Evolutionary conservation across 2,797 vertebrate species (phyloP).

Genomic region (Craterocephalus amniculus): DNA sequence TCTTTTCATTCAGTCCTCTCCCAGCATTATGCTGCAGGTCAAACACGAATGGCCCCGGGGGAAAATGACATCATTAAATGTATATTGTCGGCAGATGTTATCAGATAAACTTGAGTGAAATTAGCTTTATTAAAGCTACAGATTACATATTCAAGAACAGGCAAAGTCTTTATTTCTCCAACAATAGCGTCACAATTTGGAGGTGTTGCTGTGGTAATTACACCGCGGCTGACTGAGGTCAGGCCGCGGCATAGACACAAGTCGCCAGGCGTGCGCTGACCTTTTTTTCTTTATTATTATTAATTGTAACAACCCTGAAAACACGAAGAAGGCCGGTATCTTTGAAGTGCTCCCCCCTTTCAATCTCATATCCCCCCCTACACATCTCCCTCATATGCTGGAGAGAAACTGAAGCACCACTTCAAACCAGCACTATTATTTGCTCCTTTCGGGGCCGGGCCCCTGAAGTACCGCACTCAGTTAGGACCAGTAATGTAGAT

Average conservation of each 20-base stretch:
- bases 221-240: constrained; percentile 20
- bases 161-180: constrained; percentile 45
- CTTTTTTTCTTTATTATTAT: constrained; percentile 63
- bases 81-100: constrained; percentile 30
- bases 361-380: constrained; percentile 58
- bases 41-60: constrained; percentile 29
- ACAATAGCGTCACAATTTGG: constrained; percentile 31
- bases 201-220: constrained; percentile 51
- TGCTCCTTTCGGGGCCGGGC: constrained; percentile 69
- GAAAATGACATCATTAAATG: constrained; percentile 52
- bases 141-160: constrained; percentile 41
- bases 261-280: constrained; percentile 56
- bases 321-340: constrained; percentile 61
- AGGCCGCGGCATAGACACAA: too few species aligned
- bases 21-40: constrained; percentile 34
- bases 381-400: constrained; percentile 72
- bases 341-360: constrained; percentile 52
- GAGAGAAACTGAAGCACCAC: constrained; percentile 77
- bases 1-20: constrained; percentile 1
- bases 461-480: constrained; percentile 84
- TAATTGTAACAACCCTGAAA: constrained; percentile 67
- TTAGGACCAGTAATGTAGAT: constrained; percentile 87
- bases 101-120: constrained; percentile 42
- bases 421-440: constrained; percentile 73
- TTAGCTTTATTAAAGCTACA: constrained; percentile 54